Base-by-base conservation (phyloP, 2,113 vertebrate genomes). In the Nanorana parkeri region DNA sequence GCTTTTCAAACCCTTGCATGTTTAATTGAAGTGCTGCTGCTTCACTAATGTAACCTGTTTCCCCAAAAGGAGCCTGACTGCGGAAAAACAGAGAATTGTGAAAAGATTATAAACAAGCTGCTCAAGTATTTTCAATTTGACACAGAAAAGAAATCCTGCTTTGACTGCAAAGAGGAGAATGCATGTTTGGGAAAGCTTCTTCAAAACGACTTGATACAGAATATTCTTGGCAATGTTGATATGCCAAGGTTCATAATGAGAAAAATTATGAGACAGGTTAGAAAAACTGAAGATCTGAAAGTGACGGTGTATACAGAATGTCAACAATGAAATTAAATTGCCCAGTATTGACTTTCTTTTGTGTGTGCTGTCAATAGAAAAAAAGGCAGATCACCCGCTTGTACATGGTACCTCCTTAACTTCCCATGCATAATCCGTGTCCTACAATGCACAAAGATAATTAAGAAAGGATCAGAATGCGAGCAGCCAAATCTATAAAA, bases 31-130 rank as follows among this genome's bases (percentile, higher is more conserved):
- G 66, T 67, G 54, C 16, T 15, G 29, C 29, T 20, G 52, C 77
- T 60, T 79, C 21, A 24, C 52, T 58, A 19, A 41, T 29, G 51
- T 67, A 52, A 28, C 61, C 19, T 24, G 17, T 58, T 58, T 58
- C 64, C 64, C 51, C 23, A 56, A 41, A 68, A 24, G 77, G 17
- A 26, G 17, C 21, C 66, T 7, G 54, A 41, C 20, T 78, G 51
- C 41, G 60, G 15, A 76, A 63, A n/a, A 76, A 79, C 64, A 17
- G 64, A 79, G 54, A 69, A 56, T 56, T 68, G 66, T 58, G 36
- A 76, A 61, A 76, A 63, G 74, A 64, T 76, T 51, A 79, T 54
- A 56, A 78, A 78, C 47, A 78, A 66, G 76, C 61, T 55, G 47
- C 47, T 66, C 19, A 55, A 65, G 61, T 66, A 58, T 78, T 78